A percentile compares a stretch with the other conserved stretches of the same genome.
phyloP scores from a whole-genome alignment of 2,888 invertebrate genomes.

The Sepiola atlantica region DNA sequence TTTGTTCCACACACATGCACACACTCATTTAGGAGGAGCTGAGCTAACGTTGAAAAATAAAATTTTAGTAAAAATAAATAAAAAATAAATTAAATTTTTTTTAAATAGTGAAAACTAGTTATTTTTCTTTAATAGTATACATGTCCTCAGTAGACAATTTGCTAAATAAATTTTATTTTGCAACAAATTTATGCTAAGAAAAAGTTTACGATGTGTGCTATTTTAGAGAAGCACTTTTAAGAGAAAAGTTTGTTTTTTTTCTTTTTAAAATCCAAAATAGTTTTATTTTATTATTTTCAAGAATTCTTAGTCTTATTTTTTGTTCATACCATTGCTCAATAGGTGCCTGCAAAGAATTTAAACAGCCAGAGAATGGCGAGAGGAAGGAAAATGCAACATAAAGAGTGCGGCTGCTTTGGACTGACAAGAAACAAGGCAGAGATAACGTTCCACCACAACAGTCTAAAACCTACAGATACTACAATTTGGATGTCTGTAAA shows the following conservation, averaged over 20 bases:
- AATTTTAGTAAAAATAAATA: not conserved
- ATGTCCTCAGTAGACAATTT: not conserved
- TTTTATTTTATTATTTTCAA: not conserved
- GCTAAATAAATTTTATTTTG: not conserved
- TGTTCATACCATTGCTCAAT: not conserved
- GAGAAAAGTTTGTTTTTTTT: not conserved
- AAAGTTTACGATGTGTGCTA: not conserved
- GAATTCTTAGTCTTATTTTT: not conserved
- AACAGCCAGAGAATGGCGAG: not conserved
- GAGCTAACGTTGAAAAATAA: not conserved
- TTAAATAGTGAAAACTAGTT: not conserved
- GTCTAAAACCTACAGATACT: slow-evolving; percentile 45
- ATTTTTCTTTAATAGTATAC: not conserved
- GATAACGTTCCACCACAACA: slow-evolving; percentile 47
- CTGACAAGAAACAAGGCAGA: slow-evolving; percentile 41
- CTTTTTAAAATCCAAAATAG: not conserved
- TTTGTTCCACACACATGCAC: not conserved
- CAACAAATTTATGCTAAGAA: not conserved
- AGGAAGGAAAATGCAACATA: not conserved
- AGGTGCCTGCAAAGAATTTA: slow-evolving; percentile 7
- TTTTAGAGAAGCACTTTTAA: not conserved
- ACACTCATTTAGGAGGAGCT: not conserved
- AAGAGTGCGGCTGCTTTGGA: not conserved
- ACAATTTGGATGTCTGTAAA: slow-evolving; percentile 44
- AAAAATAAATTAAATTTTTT: not conserved